Conservation (phyloP, 2,797 vertebrate genomes). For the Morelia viridis region DNA sequence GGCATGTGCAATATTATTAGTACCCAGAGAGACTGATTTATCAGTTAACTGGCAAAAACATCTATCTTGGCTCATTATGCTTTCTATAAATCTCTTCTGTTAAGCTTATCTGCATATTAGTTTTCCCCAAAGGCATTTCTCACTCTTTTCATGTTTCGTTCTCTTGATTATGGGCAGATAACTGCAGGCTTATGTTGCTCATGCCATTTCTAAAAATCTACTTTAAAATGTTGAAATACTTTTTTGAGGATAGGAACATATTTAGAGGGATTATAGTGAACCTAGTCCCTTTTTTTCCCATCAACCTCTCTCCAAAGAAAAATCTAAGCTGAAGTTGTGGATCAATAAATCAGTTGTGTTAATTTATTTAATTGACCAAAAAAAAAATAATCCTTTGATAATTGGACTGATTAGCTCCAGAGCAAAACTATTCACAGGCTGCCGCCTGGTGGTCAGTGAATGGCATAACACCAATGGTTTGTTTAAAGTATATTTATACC, state of each 20-base stretch:
- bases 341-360: background rate
- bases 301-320: background rate
- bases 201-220: constrained; percentile 4
- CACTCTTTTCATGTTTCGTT: constrained; percentile 41
- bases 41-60: constrained; percentile 64
- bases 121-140: constrained; percentile 59
- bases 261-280: background rate
- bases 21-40: constrained; percentile 59
- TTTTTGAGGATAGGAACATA: background rate
- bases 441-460: background rate
- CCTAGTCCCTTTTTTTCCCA: background rate
- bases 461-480: background rate
- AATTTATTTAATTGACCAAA: background rate
- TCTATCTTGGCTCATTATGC: constrained; percentile 65
- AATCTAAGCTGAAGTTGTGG: background rate
- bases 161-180: constrained; percentile 29
- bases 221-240: constrained; percentile 20
- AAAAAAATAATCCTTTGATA: background rate
- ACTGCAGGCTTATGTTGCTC: constrained; percentile 39
- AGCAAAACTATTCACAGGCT: background rate
- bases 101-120: constrained; percentile 59
- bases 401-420: background rate
- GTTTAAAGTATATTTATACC: background rate
- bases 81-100: constrained; percentile 66
- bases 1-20: constrained; percentile 46